Conservation (phyloP, 1,140 invertebrate species). For the Yoshiicerus persimilis region DNA sequence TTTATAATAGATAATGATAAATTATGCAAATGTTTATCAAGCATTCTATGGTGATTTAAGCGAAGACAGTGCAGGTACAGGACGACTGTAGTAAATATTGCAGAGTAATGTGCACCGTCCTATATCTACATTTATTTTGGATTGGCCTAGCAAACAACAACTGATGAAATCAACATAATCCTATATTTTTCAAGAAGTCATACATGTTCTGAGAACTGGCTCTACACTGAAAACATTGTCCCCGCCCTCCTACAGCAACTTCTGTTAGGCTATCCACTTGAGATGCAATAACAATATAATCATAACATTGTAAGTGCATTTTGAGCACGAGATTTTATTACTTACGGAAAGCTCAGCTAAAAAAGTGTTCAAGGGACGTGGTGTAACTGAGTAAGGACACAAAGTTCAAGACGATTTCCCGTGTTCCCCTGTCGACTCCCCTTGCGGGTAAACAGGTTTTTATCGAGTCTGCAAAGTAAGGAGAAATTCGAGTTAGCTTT, state of each 20-base stretch:
- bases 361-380: constrained; percentile 66
- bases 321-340: neutral
- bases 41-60: no score
- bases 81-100: no score
- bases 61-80: no score
- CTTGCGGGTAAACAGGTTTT: constrained; percentile 71
- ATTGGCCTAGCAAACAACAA: neutral
- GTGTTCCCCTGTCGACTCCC: constrained; percentile 74
- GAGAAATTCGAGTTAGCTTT: constrained; percentile 40
- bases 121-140: no score
- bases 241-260: neutral
- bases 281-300: neutral
- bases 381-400: constrained; percentile 74
- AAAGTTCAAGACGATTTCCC: constrained; percentile 74
- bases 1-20: no score
- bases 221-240: neutral
- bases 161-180: neutral
- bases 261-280: neutral
- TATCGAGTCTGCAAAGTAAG: constrained; percentile 64
- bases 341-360: neutral
- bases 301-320: neutral
- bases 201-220: neutral
- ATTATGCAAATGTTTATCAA: no score
- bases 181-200: neutral
- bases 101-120: no score